These are phyloP conservation scores for Tachyglossus aculeatus DNA, from an alignment of 2,797 vertebrate species.

Conservation along the genomic window DNA sequence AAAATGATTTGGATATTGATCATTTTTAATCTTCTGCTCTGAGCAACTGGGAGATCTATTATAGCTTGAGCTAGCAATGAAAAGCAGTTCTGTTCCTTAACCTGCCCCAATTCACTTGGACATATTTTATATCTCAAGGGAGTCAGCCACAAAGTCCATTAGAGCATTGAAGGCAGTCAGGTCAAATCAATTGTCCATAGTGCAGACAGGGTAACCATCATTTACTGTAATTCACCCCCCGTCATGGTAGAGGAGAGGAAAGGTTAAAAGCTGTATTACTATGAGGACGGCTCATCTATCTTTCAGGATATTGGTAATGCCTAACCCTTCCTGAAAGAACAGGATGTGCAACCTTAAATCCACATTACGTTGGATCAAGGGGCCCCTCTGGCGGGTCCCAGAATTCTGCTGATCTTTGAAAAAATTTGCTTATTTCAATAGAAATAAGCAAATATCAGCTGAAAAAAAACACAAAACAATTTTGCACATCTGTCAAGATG, in stretches of 20 bases:
- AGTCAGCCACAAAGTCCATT: conserved; percentile 84
- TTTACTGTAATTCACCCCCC: conserved; percentile 88
- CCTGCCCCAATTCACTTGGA: conserved; percentile 71
- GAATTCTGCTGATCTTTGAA: conserved; percentile 1
- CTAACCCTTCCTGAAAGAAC: conserved; percentile 68
- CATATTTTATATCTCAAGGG: conserved; percentile 77
- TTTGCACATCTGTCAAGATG: not conserved
- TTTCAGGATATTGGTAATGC: conserved; percentile 65
- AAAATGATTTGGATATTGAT: conserved; percentile 75
- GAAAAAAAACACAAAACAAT: conserved; percentile 16
- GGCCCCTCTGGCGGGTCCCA: conserved; percentile 4
- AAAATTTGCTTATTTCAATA: not conserved
- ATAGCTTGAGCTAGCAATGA: conserved; percentile 59
- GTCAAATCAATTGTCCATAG: conserved; percentile 85
- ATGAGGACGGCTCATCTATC: conserved; percentile 76
- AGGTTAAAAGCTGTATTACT: conserved; percentile 83
- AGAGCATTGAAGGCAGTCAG: conserved; percentile 78
- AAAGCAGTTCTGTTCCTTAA: conserved; percentile 70
- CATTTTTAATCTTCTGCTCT: conserved; percentile 72
- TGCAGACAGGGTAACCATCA: conserved; percentile 85
- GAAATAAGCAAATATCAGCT: not conserved
- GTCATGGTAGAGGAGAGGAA: conserved; percentile 87
- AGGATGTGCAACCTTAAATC: conserved; percentile 34
- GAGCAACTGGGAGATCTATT: conserved; percentile 65
- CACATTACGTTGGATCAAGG: conserved; percentile 28